Percentiles rank a stretch among this genome's conserved stretches.
These are phyloP conservation scores for Dendrocincla fuliginosa DNA, from an alignment of 2,797 vertebrate species.

Conservation along the genomic window DNA sequence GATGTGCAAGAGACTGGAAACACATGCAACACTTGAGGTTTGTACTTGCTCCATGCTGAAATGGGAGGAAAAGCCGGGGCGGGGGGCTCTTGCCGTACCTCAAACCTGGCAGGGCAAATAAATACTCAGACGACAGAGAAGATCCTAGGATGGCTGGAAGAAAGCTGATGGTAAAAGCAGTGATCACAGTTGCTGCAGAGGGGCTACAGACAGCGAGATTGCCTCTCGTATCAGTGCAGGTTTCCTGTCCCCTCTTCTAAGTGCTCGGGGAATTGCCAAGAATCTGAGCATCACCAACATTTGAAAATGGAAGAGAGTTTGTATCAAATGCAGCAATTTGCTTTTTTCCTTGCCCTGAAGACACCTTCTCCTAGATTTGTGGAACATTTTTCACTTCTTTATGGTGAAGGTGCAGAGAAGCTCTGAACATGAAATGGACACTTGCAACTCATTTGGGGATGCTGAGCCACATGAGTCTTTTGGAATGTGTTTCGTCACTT, in stretches of 20 bases:
- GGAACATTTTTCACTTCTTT: background rate
- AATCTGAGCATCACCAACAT: background rate
- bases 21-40: rapidly evolving
- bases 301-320: background rate
- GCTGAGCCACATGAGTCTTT: rapidly evolving
- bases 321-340: rapidly evolving
- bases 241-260: background rate
- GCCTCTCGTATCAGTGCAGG: background rate
- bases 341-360: background rate
- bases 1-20: background rate
- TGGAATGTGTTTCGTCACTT: background rate
- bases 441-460: rapidly evolving
- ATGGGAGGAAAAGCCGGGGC: background rate
- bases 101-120: background rate
- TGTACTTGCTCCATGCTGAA: background rate
- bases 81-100: background rate
- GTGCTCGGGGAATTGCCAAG: background rate
- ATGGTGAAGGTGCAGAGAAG: background rate
- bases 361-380: background rate
- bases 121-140: background rate
- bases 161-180: background rate
- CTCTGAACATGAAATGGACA: rapidly evolving
- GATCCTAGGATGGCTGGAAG: background rate
- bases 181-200: background rate
- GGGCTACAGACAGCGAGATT: background rate